phyloP scores from a whole-genome alignment of 2,113 vertebrate species.

The Callorhinus ursinus region DNA sequence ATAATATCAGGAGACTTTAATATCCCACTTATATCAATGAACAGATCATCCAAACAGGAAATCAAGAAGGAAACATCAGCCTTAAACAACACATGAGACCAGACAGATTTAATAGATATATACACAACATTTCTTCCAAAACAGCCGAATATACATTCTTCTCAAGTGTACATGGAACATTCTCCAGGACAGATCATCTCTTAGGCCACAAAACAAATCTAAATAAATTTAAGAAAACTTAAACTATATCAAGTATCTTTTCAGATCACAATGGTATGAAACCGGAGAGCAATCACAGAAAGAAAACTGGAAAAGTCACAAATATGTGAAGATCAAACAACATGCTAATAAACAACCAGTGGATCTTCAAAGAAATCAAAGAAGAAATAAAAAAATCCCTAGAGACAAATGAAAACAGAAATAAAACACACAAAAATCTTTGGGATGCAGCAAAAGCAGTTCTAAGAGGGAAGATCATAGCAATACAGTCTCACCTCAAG shows the following conservation, averaged over 20 bases:
- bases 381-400: too few species aligned
- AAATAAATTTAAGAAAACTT: too few species aligned
- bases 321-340: too few species aligned
- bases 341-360: too few species aligned
- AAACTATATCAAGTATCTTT: too few species aligned
- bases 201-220: not conserved
- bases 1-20: not conserved
- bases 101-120: not conserved
- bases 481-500: not conserved
- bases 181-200: not conserved
- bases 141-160: not conserved
- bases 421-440: too few species aligned
- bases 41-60: not conserved
- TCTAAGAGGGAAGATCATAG: not conserved
- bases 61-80: not conserved
- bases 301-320: too few species aligned
- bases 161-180: not conserved
- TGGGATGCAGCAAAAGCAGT: not conserved
- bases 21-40: not conserved
- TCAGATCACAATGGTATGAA: too few species aligned
- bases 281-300: too few species aligned
- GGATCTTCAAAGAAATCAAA: too few species aligned
- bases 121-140: not conserved
- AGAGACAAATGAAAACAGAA: too few species aligned
- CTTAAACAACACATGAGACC: not conserved